Conservation (phyloP, 2,888 invertebrate genomes). For the Pachycephus smyrnensis region DNA sequence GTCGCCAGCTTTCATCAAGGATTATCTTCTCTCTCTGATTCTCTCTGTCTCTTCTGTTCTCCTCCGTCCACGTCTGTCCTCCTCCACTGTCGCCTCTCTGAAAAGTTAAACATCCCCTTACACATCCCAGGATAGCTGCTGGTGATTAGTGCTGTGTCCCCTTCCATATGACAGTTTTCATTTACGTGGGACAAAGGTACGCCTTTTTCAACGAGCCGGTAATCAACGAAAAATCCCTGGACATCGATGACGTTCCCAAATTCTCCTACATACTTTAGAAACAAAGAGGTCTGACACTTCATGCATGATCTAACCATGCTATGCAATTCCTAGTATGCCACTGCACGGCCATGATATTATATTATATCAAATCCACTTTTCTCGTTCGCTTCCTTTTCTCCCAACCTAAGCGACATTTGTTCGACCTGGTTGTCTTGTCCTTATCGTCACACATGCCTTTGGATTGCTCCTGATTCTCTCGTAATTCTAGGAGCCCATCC, state of each 20-base stretch:
- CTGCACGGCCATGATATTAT: neutral
- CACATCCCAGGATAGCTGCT: constrained; percentile 34
- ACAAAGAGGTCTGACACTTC: neutral
- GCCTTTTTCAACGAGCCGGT: neutral
- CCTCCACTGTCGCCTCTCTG: neutral
- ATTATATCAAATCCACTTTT: neutral
- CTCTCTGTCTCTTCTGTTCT: constrained; percentile 8
- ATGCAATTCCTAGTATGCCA: neutral
- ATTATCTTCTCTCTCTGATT: constrained; percentile 39
- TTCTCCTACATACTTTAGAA: neutral
- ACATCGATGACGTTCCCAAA: neutral
- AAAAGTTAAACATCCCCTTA: constrained; percentile 40
- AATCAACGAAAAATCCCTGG: constrained; percentile 3
- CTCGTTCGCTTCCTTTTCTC: neutral
- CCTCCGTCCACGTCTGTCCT: neutral
- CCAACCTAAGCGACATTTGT: neutral
- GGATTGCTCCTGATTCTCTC: neutral
- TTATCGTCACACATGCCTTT: too few species aligned
- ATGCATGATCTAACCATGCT: neutral
- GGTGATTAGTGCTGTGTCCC: constrained; percentile 34
- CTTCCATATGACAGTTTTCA: constrained; percentile 3
- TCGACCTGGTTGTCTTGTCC: neutral
- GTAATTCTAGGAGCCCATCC: neutral
- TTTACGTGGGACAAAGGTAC: constrained; percentile 9
- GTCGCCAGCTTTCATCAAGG: constrained; percentile 45